Percentiles rank a stretch among this genome's conserved stretches.
phyloP scores from a whole-genome alignment of 2,797 vertebrate species.

The Phaenicophaeus curvirostris region DNA sequence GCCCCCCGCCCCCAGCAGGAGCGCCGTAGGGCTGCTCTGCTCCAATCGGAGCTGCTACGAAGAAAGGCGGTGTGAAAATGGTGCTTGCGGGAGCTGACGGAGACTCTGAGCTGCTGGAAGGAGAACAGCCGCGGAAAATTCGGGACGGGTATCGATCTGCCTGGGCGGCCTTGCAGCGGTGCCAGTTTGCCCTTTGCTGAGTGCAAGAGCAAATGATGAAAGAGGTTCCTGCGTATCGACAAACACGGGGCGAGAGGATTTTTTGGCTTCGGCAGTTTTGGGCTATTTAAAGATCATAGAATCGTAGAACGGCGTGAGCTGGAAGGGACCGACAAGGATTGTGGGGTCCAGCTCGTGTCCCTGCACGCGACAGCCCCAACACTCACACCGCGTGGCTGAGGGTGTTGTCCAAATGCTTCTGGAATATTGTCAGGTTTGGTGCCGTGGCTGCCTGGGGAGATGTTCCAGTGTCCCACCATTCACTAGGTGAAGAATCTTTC shows the following conservation, averaged over 20 bases:
- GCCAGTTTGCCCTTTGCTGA: constrained; percentile 35
- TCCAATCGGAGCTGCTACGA: not conserved
- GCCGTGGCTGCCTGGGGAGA: no score
- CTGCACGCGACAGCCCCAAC: no score
- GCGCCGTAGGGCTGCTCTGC: no score
- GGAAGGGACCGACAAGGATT: no score
- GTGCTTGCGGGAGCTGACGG: not conserved
- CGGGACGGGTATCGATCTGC: constrained; percentile 33
- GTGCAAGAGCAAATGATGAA: constrained; percentile 58
- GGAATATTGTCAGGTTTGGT: no score
- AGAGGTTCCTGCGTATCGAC: constrained; percentile 41
- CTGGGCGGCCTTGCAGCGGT: constrained; percentile 15
- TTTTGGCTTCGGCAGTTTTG: constrained; percentile 4
- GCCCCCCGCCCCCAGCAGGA: no score
- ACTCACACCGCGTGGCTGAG: no score
- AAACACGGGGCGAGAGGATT: not conserved
- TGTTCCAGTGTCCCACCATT: no score
- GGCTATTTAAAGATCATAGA: constrained; percentile 8
- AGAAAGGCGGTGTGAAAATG: fast-evolving
- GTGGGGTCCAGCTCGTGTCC: no score
- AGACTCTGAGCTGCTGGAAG: not conserved
- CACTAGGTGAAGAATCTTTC: no score
- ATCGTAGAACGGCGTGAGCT: no score
- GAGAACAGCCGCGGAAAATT: not conserved
- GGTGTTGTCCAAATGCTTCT: no score